phyloP scores from a whole-genome alignment of 2,888 invertebrate species.

The Linyphia triangularis region DNA sequence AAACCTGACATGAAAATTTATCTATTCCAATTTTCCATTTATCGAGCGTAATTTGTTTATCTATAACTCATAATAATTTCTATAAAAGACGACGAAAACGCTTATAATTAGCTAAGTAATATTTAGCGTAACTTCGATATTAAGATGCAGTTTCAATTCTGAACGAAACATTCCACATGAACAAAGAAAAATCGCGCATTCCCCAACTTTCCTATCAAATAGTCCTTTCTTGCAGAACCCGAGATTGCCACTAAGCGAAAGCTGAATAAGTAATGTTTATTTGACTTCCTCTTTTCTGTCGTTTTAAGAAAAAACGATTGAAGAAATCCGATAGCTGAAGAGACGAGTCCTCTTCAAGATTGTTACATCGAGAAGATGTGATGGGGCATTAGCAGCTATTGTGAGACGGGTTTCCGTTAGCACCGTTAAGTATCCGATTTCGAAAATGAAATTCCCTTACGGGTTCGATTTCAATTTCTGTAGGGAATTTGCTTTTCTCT shows the following conservation, averaged over 20 bases:
- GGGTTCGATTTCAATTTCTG: slow-evolving; percentile 65
- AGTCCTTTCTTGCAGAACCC: slow-evolving; percentile 24
- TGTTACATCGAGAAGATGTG: slow-evolving; percentile 53
- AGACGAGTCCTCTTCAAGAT: slow-evolving; percentile 1
- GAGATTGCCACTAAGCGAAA: slow-evolving; percentile 46
- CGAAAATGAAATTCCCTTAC: slow-evolving; percentile 67
- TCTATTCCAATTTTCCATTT: no score
- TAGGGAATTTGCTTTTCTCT: slow-evolving; percentile 38
- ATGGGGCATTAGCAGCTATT: slow-evolving; percentile 70
- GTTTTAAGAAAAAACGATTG: slow-evolving; percentile 1
- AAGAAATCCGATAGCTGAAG: slow-evolving; percentile 18
- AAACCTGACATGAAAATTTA: no score
- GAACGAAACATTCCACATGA: no score
- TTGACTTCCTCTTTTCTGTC: slow-evolving; percentile 47
- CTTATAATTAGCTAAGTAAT: no score
- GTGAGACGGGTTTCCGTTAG: slow-evolving; percentile 44
- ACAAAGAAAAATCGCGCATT: no score
- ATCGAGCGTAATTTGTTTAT: no score
- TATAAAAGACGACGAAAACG: no score
- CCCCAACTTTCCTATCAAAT: slow-evolving; percentile 33
- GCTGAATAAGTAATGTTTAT: slow-evolving; percentile 70
- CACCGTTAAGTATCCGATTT: slow-evolving; percentile 68
- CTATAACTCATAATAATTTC: no score
- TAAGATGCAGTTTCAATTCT: no score
- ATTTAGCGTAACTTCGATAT: no score